Evolutionary conservation across 92 coral and sea anemone genomes (phyloP), one percentile per base, ranked within the genome.

Genomic region (Hydrozoanthus gracilis): DNA sequence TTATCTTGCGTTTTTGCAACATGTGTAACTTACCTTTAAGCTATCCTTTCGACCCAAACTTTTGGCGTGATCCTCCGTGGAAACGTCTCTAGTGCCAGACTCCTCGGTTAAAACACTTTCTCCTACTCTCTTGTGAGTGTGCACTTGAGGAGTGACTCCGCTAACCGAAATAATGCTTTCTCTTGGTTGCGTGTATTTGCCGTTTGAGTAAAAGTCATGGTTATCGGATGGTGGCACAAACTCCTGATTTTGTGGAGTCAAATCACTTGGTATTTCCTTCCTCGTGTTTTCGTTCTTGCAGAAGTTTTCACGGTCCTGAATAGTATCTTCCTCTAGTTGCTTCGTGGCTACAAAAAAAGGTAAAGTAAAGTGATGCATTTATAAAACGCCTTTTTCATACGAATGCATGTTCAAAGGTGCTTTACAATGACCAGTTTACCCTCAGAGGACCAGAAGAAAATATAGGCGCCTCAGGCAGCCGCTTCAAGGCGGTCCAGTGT

Each of bases 141-240:
- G 61, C 56, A 80, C 52, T 17, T 48, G 62, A 11, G 85, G 85
- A 17, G 60, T 80, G 18, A 80, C 85, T n/a, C 85, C 74, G 45
- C 74, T 80, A 7, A 80, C 62, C 15, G 85, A 80, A 20, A 65
- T 17, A 65, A 65, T 65, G 5, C 73, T 80, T 64, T 65, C 85
- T 65, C 85, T 47, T 7, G 72, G 13, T 46, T 49, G n/a, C 13
- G 52, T 16, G 13, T 12, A 35, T 12, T 44, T 12, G 54, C 39
- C 16, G 72, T 62, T 67, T 80, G 58, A 46, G 47, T 48, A 48
- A 50, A 56, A 64, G 4, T 78, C 71, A 13, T 46, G 54, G 16
- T 60, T n/a, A 12, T 18, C 60, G 27, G 4, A 46, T 73, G 60
- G 3, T 14, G 68, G 13, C 6, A 68, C 44, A 48, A 3, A 68